phyloP scores from a whole-genome alignment of 2,113 vertebrate genomes.

The Callaeas wilsoni region DNA sequence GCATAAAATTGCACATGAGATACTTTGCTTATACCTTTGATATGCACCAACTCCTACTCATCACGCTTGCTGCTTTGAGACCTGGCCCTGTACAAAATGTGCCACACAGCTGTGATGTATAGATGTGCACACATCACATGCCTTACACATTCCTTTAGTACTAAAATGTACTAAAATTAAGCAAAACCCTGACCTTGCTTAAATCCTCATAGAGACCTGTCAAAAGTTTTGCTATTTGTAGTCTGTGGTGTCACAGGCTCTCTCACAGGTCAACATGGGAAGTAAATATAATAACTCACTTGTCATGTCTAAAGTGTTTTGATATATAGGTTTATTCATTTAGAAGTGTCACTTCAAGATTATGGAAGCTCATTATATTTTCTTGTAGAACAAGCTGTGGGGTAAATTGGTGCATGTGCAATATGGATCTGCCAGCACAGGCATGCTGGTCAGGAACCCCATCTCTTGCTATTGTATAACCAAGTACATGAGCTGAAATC shows the following conservation, averaged over 20 bases:
- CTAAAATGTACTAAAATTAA: neutral
- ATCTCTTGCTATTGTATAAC: neutral
- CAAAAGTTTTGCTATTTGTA: neutral
- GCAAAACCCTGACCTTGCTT: neutral
- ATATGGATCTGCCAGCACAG: neutral
- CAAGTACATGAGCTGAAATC: neutral
- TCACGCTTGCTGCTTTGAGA: neutral
- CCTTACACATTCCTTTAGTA: neutral
- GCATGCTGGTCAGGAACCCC: neutral
- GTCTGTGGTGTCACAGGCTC: neutral
- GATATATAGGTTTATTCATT: neutral
- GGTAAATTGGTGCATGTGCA: fast-evolving
- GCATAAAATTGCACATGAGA: neutral
- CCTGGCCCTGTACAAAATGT: neutral
- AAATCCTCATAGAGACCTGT: neutral
- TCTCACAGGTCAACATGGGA: neutral
- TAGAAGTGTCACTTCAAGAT: neutral
- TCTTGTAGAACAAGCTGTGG: neutral
- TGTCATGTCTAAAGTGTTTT: neutral
- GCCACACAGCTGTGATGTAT: neutral
- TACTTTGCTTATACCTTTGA: neutral
- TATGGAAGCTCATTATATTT: neutral
- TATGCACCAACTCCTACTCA: neutral
- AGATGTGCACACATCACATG: neutral
- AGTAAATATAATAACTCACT: neutral